These are phyloP conservation scores for Mus pahari DNA, from an alignment of 2,113 vertebrate species.

Conservation along the genomic window DNA sequence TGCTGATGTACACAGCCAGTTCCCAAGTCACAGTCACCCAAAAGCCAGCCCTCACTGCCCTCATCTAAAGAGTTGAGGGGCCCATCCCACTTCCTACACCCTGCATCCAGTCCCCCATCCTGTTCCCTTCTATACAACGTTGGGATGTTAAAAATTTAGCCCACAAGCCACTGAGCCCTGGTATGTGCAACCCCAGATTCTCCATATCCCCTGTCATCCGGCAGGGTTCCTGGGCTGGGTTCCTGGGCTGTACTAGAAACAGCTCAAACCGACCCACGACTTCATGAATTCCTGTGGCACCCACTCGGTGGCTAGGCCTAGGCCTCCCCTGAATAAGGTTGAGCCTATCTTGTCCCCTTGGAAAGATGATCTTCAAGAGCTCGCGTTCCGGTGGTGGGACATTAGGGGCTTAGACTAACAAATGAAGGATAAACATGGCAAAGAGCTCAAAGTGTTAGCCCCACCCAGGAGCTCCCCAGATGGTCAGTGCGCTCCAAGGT, in stretches of 20 bases:
- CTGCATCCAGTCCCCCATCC: not conserved
- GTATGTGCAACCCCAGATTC: not conserved
- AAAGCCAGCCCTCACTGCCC: not conserved
- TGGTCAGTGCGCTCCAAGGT: not conserved
- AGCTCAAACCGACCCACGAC: not conserved
- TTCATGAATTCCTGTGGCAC: not conserved
- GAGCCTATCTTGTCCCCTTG: not conserved
- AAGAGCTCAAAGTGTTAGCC: not conserved
- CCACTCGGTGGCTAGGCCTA: not conserved
- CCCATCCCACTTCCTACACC: not conserved
- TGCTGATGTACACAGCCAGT: not conserved
- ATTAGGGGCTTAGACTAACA: not conserved
- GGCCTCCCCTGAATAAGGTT: fast-evolving
- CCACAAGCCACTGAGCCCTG: not conserved
- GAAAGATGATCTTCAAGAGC: not conserved
- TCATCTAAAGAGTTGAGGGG: not conserved
- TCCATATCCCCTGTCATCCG: not conserved
- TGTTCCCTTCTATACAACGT: not conserved
- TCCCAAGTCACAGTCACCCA: fast-evolving
- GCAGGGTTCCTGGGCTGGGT: not conserved
- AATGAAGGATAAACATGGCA: not conserved
- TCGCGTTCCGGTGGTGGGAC: not conserved
- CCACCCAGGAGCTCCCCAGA: not conserved
- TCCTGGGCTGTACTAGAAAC: not conserved
- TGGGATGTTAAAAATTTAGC: not conserved